These are phyloP conservation scores for Pica pica DNA, from an alignment of 2,113 vertebrate species.

Conservation along the genomic window DNA sequence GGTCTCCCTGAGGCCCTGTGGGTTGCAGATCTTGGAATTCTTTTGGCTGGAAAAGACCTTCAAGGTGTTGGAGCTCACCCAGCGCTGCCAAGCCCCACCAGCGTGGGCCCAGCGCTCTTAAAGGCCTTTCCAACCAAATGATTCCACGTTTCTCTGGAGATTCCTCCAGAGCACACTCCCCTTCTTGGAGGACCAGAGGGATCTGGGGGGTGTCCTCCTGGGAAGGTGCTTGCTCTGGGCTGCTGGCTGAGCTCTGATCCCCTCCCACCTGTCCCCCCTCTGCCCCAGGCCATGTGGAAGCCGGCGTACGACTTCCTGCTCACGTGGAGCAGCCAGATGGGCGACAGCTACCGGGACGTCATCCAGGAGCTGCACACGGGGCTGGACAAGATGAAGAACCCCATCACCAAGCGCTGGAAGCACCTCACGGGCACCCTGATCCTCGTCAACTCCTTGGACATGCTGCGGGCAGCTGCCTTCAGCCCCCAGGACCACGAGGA, in stretches of 20 bases:
- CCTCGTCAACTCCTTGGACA: constrained; percentile 91
- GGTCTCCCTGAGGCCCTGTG: no score
- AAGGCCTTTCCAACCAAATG: background rate
- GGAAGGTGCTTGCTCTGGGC: background rate
- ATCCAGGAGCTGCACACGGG: constrained; percentile 94
- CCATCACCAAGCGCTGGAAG: constrained; percentile 96
- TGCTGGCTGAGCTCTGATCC: background rate
- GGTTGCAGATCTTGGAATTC: background rate
- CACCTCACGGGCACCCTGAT: constrained; percentile 95
- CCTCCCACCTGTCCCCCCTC: background rate
- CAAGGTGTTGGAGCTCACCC: accelerated
- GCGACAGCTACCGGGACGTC: constrained; percentile 95
- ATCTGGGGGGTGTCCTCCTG: background rate
- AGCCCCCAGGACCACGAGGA: constrained; percentile 83
- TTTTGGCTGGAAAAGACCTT: accelerated
- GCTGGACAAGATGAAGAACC: constrained; percentile 95
- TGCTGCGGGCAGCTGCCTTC: constrained; percentile 89
- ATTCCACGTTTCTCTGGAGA: background rate
- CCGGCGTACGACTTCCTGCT: constrained; percentile 94
- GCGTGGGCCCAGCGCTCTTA: accelerated
- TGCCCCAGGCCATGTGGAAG: constrained; percentile 94
- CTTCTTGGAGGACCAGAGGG: background rate
- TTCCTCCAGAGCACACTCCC: background rate
- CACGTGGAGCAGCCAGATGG: constrained; percentile 94
- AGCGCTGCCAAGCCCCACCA: background rate